These are phyloP conservation scores for Lithobates sylvaticus DNA, from an alignment of 2,797 vertebrate genomes.

Conservation along the genomic window DNA sequence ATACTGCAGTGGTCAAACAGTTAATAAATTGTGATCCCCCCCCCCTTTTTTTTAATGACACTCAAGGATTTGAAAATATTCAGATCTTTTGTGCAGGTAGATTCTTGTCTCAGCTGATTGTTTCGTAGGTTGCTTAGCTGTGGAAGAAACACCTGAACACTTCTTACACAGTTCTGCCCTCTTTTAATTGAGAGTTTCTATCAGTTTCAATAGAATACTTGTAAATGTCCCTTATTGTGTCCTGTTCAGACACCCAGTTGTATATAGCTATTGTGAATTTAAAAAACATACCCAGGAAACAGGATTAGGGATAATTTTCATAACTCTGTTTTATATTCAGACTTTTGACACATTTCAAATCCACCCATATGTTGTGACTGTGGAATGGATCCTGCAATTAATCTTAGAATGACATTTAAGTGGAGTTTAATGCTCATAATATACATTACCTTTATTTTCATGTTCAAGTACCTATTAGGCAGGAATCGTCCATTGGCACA, in stretches of 20 bases:
- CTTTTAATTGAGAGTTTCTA: conserved; percentile 7
- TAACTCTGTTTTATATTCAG: conserved; percentile 33
- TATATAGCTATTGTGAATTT: neutral
- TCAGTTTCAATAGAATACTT: conserved; percentile 19
- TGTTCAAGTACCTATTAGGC: too few relatives aligned
- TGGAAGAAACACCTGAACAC: neutral
- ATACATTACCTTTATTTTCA: neutral
- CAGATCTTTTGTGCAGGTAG: neutral
- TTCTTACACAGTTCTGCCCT: neutral
- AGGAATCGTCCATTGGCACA: too few relatives aligned
- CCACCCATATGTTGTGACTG: conserved; percentile 41
- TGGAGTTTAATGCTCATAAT: conserved; percentile 3
- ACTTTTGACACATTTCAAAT: conserved; percentile 41
- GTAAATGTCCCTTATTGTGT: conserved; percentile 8
- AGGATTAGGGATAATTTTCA: conserved; percentile 34
- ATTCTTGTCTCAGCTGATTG: neutral
- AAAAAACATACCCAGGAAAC: conserved; percentile 10
- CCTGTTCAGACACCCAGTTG: conserved; percentile 23
- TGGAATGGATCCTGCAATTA: conserved; percentile 32
- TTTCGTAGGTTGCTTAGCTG: conserved; percentile 9
- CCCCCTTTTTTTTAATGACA: neutral
- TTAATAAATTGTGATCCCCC: too few relatives aligned
- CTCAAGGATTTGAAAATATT: conserved; percentile 2
- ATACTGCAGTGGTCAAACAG: too few relatives aligned
- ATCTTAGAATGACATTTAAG: conserved; percentile 24